phyloP scores from a whole-genome alignment of 2,888 invertebrate genomes.

The Drosophila seclusa region DNA sequence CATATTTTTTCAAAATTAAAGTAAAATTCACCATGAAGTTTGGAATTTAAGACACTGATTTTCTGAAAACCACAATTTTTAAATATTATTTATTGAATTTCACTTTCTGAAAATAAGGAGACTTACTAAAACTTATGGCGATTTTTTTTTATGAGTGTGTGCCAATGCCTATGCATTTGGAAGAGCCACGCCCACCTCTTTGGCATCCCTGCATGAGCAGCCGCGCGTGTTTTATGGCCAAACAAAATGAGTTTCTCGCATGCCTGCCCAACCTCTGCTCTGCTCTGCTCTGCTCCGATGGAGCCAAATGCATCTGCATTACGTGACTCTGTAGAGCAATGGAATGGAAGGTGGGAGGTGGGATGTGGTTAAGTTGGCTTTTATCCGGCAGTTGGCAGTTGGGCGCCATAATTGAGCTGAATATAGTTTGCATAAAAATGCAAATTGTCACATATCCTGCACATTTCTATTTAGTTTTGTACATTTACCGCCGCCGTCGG shows the following conservation, averaged over 20 bases:
- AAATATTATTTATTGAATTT: background rate
- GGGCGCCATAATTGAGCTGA: constrained; percentile 67
- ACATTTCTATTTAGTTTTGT: constrained; percentile 72
- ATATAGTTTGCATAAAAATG: constrained; percentile 80
- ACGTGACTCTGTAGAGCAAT: background rate
- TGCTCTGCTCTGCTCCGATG: constrained; percentile 16
- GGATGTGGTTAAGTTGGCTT: background rate
- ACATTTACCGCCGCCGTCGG: constrained; percentile 42
- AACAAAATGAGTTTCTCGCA: constrained; percentile 80
- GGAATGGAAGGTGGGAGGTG: background rate
- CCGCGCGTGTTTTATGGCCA: constrained; percentile 64
- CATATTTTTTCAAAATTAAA: background rate
- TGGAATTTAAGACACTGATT: too few species aligned
- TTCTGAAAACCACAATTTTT: too few species aligned
- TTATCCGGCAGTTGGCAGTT: constrained; percentile 23
- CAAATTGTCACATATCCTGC: constrained; percentile 80
- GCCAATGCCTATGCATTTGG: constrained; percentile 59
- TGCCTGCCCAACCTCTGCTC: constrained; percentile 56
- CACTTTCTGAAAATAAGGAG: background rate
- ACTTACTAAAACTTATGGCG: background rate
- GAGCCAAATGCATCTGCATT: constrained; percentile 64
- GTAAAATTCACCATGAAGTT: background rate
- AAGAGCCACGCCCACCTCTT: constrained; percentile 32
- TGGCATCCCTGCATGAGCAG: constrained; percentile 65
- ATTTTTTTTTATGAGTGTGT: background rate